Base-by-base conservation (phyloP, 1,140 invertebrate species). In the Musca domestica region DNA sequence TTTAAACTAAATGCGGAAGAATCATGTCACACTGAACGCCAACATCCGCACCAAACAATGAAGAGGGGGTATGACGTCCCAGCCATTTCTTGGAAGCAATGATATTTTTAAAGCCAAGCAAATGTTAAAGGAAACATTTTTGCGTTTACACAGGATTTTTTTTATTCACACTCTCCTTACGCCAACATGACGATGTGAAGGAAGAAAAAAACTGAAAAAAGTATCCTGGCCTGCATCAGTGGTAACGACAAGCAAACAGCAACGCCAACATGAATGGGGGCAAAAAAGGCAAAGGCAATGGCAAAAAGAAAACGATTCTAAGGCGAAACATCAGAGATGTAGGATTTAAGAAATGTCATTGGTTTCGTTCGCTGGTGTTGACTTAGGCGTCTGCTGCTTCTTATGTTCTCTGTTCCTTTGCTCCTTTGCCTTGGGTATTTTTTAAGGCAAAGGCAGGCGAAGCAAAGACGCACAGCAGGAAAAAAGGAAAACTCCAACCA, bases 1-100 rank as follows among this genome's bases (percentile, higher is more conserved):
- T 56, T 56, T 56, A 23, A 27, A 27, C 23, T 56, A 56, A 56
- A 56, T 56, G 52, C 52, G 52, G 52, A 56, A 56, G 52, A 56
- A 56, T 56, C 52, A 56, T 56, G 52, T 56, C 52, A 56, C 25
- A 14, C 23, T 15, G 49, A 27, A 15, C 15, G 48, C 2, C n/a
- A 19, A 49, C n/a, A 49, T 19, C n/a, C 19, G 10, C 6, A 49
- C n/a, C 15, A 49, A 49, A 48, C 17, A 19, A 56, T n/a, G 17
- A 23, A 14, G 15, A 27, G 17, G 22, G 49, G 27, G 19, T 5
- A 56, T 27, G 14, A 56, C 25, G 52, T 30, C 10, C 3, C 6
- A 5, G 47, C 2, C 9, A 9, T 48, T 48, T 48, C 47, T 15
- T 2, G 17, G 12, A 14, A 19, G 48, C 19, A 19, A 17, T 2